Base-by-base conservation (phyloP, 2,888 invertebrate species). In the Perizoma affinitatum region DNA sequence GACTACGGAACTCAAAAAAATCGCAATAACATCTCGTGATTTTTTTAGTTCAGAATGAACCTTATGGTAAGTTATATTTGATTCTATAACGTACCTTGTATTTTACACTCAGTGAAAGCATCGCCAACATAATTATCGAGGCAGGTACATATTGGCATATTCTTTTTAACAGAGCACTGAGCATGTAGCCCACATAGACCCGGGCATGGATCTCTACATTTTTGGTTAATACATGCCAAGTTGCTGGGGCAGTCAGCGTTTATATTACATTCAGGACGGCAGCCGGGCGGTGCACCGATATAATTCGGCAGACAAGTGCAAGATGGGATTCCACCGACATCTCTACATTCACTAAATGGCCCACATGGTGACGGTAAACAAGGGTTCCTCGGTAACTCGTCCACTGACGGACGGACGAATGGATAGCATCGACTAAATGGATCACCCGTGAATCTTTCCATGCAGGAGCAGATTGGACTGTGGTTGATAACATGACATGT, bases 121-220 rank as follows among this genome's bases (percentile, higher is more conserved):
- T 96, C 95, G 9, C 97, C 97, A 36, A 94, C 93, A 74, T 94
- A 96, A 69, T 95, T 95, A 35, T 94, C 92, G 1, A 94, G 84
- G 76, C 97, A 97, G 5, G 94, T 92, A 79, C 97, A 97, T 53
- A 94, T 94, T 1, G 97, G 96, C 60, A 93, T 95, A 74, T 97
- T 96, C 77, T 95, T 96, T 65, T 95, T 93, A 5, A 96, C 95
- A 44, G 82, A 82, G 75, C 96, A 94, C 69, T 93, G 89, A 58
- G 96, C 93, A 72, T 93, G 92, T 61, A 94, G 74, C 48, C 96
- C 96, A 74, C 96, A 97, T 5, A 95, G 95, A 8, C 96, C 96
- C 6, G 95, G 95, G 73, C 97, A 97, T n/a, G 96, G 96, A 82
- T 97, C 96, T 67, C 86, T 90, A 80, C 97, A 97, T 80, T 94